Percentiles rank a stretch among this genome's conserved stretches.
Evolutionary conservation across 2,888 invertebrate genomes (phyloP).

Genomic region (Dinocampus coccinellae): DNA sequence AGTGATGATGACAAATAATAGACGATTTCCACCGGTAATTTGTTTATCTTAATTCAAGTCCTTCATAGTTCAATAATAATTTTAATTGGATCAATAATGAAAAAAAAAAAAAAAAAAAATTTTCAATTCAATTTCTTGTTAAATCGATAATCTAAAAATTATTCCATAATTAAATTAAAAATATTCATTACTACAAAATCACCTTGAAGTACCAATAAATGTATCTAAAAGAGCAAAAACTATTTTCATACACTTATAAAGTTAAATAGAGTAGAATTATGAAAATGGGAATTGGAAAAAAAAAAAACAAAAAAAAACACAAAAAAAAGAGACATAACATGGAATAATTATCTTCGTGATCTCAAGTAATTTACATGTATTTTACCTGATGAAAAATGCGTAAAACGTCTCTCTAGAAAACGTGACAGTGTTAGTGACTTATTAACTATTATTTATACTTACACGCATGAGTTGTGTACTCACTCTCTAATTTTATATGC

Average conservation of each 20-base stretch:
- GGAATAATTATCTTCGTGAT: background rate
- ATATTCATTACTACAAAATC: background rate
- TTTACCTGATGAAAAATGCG: slow-evolving; percentile 6
- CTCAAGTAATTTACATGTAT: background rate
- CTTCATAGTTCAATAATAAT: slow-evolving; percentile 4
- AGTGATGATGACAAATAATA: slow-evolving; percentile 23
- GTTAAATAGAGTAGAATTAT: background rate
- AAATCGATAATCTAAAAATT: background rate
- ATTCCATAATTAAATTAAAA: background rate
- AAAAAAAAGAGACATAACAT: background rate
- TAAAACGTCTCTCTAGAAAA: slow-evolving; percentile 5
- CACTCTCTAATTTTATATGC: background rate
- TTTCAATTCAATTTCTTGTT: background rate
- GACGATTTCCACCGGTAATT: slow-evolving; percentile 3
- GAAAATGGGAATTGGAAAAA: background rate
- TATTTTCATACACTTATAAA: background rate
- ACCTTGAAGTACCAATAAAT: background rate
- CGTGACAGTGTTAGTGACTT: background rate
- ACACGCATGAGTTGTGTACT: background rate
- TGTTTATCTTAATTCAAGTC: background rate
- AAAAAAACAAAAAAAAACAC: background rate
- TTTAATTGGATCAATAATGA: background rate
- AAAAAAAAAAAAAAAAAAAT: no score
- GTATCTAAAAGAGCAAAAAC: background rate
- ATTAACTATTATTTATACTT: background rate